Evolutionary conservation across 2,113 vertebrate species (phyloP).

Genomic region (Mugil cephalus): DNA sequence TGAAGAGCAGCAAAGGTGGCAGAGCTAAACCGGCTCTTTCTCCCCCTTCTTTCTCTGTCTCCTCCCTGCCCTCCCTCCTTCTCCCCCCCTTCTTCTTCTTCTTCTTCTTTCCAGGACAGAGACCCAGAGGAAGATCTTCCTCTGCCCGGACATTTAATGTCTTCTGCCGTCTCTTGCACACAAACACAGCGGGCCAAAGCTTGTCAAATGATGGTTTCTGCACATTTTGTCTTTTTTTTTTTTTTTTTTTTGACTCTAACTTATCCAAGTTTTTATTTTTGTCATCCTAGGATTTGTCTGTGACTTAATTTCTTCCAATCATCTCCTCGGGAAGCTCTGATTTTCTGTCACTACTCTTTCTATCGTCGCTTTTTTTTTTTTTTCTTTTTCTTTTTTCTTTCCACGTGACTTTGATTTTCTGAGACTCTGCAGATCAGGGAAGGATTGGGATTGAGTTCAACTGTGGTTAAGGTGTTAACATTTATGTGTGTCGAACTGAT

Average conservation of each 20-base stretch:
- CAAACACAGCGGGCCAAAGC: conserved; percentile 72
- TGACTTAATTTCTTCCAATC: conserved; percentile 22
- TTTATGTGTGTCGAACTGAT: conserved; percentile 38
- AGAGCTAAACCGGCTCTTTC: conserved; percentile 31
- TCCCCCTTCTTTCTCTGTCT: too few relatives aligned
- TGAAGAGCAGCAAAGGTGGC: conserved; percentile 59
- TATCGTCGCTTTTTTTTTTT: not conserved
- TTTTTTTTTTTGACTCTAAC: conserved; percentile 37
- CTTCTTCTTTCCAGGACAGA: conserved; percentile 33
- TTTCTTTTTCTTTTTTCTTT: not conserved
- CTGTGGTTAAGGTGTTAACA: conserved; percentile 42
- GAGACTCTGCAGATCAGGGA: conserved; percentile 39
- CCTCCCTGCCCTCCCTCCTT: conserved; percentile 11
- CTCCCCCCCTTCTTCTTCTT: not conserved
- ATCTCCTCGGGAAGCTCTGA: conserved; percentile 17
- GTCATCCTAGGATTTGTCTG: conserved; percentile 22
- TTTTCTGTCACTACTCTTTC: conserved; percentile 32
- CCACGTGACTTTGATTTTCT: conserved; percentile 14
- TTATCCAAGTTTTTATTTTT: conserved; percentile 57
- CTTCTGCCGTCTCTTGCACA: conserved; percentile 56
- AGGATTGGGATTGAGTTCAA: conserved; percentile 18
- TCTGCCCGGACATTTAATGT: conserved; percentile 43
- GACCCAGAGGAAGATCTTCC: conserved; percentile 24
- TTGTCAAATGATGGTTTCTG: conserved; percentile 48
- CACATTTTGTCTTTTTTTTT: conserved; percentile 37